Conservation (phyloP, 2,113 vertebrate species). For the Glareola pratincola region DNA sequence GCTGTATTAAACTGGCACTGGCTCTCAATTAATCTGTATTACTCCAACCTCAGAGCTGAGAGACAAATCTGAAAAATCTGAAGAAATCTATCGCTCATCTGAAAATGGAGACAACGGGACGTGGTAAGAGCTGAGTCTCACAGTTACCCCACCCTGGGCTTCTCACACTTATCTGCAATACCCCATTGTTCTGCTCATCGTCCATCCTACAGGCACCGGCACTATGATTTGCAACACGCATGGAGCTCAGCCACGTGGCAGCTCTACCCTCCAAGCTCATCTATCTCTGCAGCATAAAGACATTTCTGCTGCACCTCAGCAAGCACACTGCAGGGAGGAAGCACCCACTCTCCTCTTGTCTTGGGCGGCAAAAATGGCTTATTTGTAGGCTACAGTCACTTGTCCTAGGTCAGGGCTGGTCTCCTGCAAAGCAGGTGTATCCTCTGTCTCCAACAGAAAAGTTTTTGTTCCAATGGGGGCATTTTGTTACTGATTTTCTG, state of each 20-base stretch:
- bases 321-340: background rate
- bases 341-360: background rate
- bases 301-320: background rate
- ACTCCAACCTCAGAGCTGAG: background rate
- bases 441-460: background rate
- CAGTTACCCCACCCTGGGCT: background rate
- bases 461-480: background rate
- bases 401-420: background rate
- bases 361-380: background rate
- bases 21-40: background rate
- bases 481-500: background rate
- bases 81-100: background rate
- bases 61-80: background rate
- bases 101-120: background rate
- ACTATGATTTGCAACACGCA: fast-evolving
- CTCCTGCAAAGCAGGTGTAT: background rate
- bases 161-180: fast-evolving
- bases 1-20: background rate
- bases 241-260: background rate
- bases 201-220: background rate
- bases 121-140: background rate
- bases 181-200: background rate
- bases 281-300: background rate
- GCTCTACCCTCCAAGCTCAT: background rate
- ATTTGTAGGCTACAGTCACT: background rate